Conservation (phyloP, 2,888 invertebrate genomes). For the Leptinotarsa peninsularis region DNA sequence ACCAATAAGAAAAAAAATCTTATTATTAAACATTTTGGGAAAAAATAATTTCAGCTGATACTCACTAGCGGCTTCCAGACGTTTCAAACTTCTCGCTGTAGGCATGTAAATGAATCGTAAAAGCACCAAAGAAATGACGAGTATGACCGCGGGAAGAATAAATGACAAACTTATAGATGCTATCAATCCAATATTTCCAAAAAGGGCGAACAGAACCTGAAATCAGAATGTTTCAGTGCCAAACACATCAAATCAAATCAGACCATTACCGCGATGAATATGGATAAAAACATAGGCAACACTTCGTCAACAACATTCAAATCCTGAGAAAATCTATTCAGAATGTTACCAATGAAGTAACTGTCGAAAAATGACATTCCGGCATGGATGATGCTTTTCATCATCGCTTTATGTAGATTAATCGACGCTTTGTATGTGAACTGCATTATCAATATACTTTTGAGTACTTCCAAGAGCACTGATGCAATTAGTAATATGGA, state of each 20-base stretch:
- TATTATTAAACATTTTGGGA: not conserved
- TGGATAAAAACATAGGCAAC: constrained; percentile 47
- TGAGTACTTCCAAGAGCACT: constrained; percentile 50
- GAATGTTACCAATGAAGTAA: constrained; percentile 58
- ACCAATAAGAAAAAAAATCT: too few species aligned
- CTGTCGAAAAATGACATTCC: constrained; percentile 57
- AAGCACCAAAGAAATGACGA: constrained; percentile 40
- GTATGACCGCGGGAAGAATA: constrained; percentile 46
- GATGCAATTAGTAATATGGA: constrained; percentile 50
- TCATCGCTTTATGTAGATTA: constrained; percentile 55
- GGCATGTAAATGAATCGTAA: constrained; percentile 50
- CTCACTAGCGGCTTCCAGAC: constrained; percentile 55
- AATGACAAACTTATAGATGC: constrained; percentile 56
- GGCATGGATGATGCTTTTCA: constrained; percentile 50
- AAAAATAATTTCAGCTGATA: constrained; percentile 57
- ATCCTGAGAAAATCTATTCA: constrained; percentile 60
- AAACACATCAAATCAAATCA: constrained; percentile 20
- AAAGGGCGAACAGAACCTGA: constrained; percentile 36
- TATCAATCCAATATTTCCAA: constrained; percentile 45
- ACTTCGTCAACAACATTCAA: constrained; percentile 54
- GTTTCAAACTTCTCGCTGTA: constrained; percentile 52
- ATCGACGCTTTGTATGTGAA: constrained; percentile 52
- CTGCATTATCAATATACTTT: constrained; percentile 31
- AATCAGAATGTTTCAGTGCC: not conserved
- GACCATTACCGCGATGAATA: constrained; percentile 43